These are phyloP conservation scores for Bostrychus sinensis DNA, from an alignment of 2,113 vertebrate species.

Conservation along the genomic window DNA sequence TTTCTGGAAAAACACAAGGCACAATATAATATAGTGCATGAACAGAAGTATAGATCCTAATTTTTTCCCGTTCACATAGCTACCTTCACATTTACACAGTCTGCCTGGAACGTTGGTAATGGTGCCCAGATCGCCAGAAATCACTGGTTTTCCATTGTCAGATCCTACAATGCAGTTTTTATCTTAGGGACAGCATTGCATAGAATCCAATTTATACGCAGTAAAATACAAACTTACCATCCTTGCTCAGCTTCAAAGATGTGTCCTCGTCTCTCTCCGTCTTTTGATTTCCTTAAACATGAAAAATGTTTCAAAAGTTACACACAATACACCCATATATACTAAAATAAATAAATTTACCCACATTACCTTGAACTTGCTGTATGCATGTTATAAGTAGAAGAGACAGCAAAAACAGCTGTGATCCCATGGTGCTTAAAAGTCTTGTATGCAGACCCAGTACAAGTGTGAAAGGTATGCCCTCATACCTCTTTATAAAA, in stretches of 20 bases:
- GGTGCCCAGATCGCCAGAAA: neutral
- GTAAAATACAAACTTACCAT: neutral
- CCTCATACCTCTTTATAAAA: slow-evolving; percentile 46
- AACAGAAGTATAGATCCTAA: neutral
- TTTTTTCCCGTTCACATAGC: neutral
- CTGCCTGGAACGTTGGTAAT: neutral
- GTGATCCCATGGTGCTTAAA: slow-evolving; percentile 43
- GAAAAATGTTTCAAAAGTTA: neutral
- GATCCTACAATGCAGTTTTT: slow-evolving; percentile 16
- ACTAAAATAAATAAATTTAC: neutral
- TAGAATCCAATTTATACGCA: neutral
- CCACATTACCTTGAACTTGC: slow-evolving; percentile 65
- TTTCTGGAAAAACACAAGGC: neutral
- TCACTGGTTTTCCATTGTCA: neutral
- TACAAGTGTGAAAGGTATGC: neutral
- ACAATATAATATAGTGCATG: neutral
- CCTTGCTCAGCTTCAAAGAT: neutral
- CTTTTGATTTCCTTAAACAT: slow-evolving; percentile 26
- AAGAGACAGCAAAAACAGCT: slow-evolving; percentile 35
- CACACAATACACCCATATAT: neutral
- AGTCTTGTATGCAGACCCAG: neutral
- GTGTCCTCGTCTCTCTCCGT: slow-evolving; percentile 5
- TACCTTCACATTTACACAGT: slow-evolving; percentile 54
- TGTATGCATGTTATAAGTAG: slow-evolving; percentile 34
- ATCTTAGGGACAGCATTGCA: neutral